A percentile compares a stretch with the other conserved stretches of the same genome.
These are phyloP conservation scores for Mactromeris polynyma DNA, from an alignment of 2,888 invertebrate genomes.

Conservation along the genomic window DNA sequence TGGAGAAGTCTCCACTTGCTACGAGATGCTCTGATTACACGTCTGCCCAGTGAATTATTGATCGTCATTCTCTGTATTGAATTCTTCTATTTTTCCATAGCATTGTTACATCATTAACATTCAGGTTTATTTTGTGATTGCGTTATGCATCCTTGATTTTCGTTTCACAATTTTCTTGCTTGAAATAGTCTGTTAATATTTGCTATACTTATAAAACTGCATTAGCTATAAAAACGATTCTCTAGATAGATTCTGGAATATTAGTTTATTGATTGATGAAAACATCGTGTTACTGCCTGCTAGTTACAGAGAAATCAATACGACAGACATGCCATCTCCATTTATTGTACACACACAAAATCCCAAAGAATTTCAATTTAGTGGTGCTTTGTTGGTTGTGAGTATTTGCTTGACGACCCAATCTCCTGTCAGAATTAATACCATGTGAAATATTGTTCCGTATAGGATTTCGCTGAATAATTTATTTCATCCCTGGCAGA, in stretches of 20 bases:
- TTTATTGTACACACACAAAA: neutral
- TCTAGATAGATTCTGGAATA: neutral
- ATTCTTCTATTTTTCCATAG: neutral
- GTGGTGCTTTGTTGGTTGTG: neutral
- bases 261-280: neutral
- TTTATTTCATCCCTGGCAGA: neutral
- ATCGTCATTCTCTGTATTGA: neutral
- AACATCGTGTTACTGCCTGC: neutral
- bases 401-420: neutral
- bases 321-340: neutral
- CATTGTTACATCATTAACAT: neutral
- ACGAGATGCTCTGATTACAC: neutral
- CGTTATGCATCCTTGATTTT: neutral
- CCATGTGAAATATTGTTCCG: neutral
- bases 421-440: neutral
- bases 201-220: neutral
- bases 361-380: neutral
- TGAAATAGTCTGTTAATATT: neutral
- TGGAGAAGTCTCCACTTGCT: neutral
- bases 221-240: neutral
- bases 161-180: neutral
- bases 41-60: neutral
- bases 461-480: neutral
- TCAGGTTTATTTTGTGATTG: neutral
- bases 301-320: neutral